Base-by-base conservation (phyloP, 2,797 vertebrate genomes). In the Synaphobranchus kaupii region DNA sequence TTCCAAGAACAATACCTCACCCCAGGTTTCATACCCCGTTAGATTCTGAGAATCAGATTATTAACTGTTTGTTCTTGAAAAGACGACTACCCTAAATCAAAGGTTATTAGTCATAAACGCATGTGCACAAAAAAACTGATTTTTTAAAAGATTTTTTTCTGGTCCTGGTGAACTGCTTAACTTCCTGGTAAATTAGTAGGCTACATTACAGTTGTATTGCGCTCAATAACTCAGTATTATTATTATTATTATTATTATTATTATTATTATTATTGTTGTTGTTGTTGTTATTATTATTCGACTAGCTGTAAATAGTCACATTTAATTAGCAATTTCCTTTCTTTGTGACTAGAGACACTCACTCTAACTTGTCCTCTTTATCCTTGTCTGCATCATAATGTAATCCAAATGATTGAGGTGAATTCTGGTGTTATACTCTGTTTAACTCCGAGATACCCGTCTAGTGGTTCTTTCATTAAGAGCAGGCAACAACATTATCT, bases 41-140 rank as follows among this genome's bases (percentile, higher is more conserved):
- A 85, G 76, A 91, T 96, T 96, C 96, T 95, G 84, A 95, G 95
- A 96, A 96, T 88, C 91, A 54, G 89, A 90, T 50, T 83, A 80
- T 84, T 83, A 63, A 54, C 78, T 87, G 81, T 47, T 87, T 81
- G 90, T 95, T 96, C 94, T 95, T 95, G 92, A 96, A 96, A 95
- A 94, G 92, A 93, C 54, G 39, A 90, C 86, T 91, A 87, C 89
- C 86, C 56, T 73, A 20, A 34, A 84, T 88, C 54, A 86, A 28
- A 92, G 92, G 92, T 8, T 60, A 85, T 88, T 87, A 88, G 86
- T 87, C 85, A 89, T 86, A 31, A 66, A 76, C 73, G 48, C 34
- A 73, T 80, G n/a, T 76, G 86, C 44, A 8, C 34, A 13, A 31
- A 81, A 39, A n/a, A n/a, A n/a, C n/a, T 31, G 15, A 12, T 58